Base-by-base conservation (phyloP, 2,888 invertebrate genomes). In the Platycnemis pennipes region DNA sequence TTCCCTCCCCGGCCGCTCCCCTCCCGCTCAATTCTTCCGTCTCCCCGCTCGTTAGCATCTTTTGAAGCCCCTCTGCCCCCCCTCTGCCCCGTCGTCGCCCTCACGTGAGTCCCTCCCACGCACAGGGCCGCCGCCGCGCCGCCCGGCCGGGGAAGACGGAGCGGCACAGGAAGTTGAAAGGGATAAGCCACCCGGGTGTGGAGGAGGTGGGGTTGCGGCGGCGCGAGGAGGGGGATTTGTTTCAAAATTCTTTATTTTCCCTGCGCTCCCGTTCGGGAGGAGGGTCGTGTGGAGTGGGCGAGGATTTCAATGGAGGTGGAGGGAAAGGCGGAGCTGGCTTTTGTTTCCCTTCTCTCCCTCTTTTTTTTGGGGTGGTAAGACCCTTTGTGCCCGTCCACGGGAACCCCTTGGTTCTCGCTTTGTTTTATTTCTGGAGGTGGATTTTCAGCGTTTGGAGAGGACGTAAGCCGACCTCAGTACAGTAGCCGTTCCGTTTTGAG, bases 381-480 rank as follows among this genome's bases (percentile, higher is more conserved):
- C 13, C 77, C 77, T 77, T 77, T 77, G 77, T 77, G 77, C 77
- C 37, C 69, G 77, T 77, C 31, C 77, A 37, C 16, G 77, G 77
- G 77, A 77, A 16, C 77, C 31, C 77, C 26, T 77, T 37, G 77
- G 37, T 77, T 37, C 16, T 77, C 77, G 37, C 11, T 26, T 26
- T 16, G 31, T 77, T 77, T 87, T 87, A 46, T 87, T 87, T 87
- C 37, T 87, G 4, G 19, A 42, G 87, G 87, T 87, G 87, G 91
- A 77, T 77, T 45, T 91, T 44, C 63, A 91, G 22, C 91, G 91
- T 91, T 91, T 44, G 91, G 63, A 63, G 77, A 37, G 91, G 91
- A 91, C 63, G 56, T 63, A 87, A 91, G 91, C 91, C 56, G 91
- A 91, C 91, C 91, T 56, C 91, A 42, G 91, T 91, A 91, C 63